Conservation (phyloP, 2,113 vertebrate genomes). For the Chloropsis cyanopogon region DNA sequence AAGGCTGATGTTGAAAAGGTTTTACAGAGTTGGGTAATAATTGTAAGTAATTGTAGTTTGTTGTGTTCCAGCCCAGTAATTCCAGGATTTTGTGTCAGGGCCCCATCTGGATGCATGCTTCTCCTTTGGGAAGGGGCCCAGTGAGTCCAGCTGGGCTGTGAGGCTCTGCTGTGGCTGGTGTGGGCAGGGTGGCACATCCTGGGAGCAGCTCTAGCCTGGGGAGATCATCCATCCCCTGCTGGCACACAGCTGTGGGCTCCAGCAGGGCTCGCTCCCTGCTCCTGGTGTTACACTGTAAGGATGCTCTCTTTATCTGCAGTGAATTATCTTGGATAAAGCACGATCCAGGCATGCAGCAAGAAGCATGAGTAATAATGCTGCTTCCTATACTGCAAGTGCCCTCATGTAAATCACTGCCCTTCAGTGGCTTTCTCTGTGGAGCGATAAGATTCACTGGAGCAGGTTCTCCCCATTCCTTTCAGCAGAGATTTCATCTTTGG, state of each 20-base stretch:
- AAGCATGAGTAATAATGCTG: neutral
- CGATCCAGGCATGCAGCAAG: neutral
- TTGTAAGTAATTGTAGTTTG: neutral
- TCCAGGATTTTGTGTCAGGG: neutral
- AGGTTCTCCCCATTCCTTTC: neutral
- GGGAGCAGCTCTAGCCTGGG: neutral
- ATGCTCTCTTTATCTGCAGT: neutral
- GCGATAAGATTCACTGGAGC: neutral
- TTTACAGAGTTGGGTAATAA: neutral
- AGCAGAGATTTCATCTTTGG: slow-evolving; percentile 11
- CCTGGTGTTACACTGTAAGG: neutral
- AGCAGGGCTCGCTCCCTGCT: neutral
- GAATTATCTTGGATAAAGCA: neutral
- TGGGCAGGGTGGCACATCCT: neutral
- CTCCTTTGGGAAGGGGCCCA: neutral
- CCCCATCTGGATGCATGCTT: rapidly evolving
- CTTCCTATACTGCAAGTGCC: neutral
- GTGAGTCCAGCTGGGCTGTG: neutral
- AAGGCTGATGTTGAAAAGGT: neutral
- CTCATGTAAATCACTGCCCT: slow-evolving; percentile 11
- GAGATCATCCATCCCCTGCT: neutral
- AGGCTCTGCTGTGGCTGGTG: neutral
- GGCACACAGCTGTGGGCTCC: neutral
- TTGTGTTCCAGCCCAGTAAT: neutral
- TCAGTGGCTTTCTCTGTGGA: neutral